These are phyloP conservation scores for Thamnophis sirtalis DNA, from an alignment of 2,113 vertebrate genomes.

Conservation along the genomic window DNA sequence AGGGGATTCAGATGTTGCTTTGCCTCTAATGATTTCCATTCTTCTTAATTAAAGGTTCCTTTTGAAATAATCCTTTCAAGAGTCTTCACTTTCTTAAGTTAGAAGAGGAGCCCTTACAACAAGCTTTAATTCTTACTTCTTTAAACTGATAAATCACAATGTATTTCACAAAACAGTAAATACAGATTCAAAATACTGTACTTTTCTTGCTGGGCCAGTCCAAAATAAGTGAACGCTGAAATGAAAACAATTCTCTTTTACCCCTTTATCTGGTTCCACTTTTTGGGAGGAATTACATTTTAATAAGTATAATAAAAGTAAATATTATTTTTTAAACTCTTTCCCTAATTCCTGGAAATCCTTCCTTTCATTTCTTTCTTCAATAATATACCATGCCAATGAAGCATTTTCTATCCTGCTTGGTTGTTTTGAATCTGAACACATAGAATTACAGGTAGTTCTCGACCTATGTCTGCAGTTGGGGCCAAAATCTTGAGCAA, in stretches of 20 bases:
- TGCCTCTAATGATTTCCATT: too few relatives aligned
- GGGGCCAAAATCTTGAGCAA: background rate
- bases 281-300: background rate
- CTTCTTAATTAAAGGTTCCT: too few relatives aligned
- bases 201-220: background rate
- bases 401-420: background rate
- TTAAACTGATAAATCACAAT: constrained; percentile 43
- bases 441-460: background rate
- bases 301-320: background rate
- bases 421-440: background rate
- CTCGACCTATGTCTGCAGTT: background rate
- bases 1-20: too few relatives aligned
- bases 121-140: constrained; percentile 36
- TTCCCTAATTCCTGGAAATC: background rate
- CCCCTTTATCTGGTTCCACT: background rate
- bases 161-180: constrained; percentile 30
- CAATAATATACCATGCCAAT: background rate
- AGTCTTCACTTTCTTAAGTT: too few relatives aligned
- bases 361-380: background rate
- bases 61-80: too few relatives aligned
- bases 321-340: background rate
- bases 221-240: background rate
- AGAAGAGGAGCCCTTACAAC: too few relatives aligned
- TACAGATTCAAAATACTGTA: constrained; percentile 19
- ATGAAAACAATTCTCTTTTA: background rate